Evolutionary conservation across 2,113 vertebrate genomes (phyloP).

Genomic region (Syngnathus floridae): DNA sequence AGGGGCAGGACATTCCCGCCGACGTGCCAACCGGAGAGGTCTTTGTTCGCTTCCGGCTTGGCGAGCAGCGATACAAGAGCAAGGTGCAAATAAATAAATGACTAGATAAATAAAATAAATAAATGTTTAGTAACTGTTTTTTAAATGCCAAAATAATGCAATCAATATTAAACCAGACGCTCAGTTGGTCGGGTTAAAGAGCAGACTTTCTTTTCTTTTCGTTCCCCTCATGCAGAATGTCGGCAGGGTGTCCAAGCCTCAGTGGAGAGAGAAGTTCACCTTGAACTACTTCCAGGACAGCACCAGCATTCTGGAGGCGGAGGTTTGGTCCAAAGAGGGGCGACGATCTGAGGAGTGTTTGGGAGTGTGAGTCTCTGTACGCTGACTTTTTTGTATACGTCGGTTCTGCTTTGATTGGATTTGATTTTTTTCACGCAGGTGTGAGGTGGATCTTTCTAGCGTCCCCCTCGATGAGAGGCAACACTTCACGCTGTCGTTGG

Average conservation of each 20-base stretch:
- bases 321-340: slow-evolving; percentile 84
- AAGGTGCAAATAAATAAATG: slow-evolving; percentile 71
- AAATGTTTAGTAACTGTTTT: too few species aligned
- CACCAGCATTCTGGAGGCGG: slow-evolving; percentile 81
- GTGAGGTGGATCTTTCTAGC: slow-evolving; percentile 70
- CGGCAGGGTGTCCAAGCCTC: slow-evolving; percentile 83
- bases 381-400: neutral
- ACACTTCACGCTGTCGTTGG: slow-evolving; percentile 66
- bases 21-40: slow-evolving; percentile 70
- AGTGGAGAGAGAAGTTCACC: slow-evolving; percentile 95
- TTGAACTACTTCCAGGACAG: slow-evolving; percentile 86
- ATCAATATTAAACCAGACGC: neutral
- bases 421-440: slow-evolving; percentile 64
- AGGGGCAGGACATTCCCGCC: slow-evolving; percentile 75
- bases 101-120: too few species aligned
- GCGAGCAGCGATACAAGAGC: slow-evolving; percentile 88
- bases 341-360: slow-evolving; percentile 78
- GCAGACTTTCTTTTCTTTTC: neutral
- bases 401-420: neutral
- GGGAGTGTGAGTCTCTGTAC: slow-evolving; percentile 76
- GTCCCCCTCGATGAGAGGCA: slow-evolving; percentile 69
- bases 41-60: slow-evolving; percentile 84
- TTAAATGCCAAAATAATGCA: too few species aligned
- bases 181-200: too few species aligned
- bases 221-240: slow-evolving; percentile 69